Conservation (phyloP, 2,797 vertebrate genomes). For the Bradypus variegatus region DNA sequence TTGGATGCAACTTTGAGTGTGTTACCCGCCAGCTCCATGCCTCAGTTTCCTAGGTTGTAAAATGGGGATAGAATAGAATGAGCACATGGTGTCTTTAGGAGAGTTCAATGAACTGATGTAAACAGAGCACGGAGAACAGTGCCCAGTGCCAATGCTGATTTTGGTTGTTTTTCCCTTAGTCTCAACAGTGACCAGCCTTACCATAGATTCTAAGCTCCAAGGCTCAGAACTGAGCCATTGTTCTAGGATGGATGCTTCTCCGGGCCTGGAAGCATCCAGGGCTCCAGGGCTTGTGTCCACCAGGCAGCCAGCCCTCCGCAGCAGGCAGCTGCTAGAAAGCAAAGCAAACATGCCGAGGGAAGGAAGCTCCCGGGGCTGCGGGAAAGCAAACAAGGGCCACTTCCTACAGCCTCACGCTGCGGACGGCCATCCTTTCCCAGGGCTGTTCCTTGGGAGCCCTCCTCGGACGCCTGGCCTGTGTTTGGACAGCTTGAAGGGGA, state of each 20-base stretch:
- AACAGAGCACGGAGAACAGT: fast-evolving
- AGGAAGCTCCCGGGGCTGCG: constrained; percentile 79
- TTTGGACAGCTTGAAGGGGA: constrained; percentile 89
- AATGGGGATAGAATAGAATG: background rate
- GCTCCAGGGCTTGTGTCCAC: background rate
- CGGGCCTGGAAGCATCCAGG: background rate
- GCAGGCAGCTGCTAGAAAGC: constrained; percentile 76
- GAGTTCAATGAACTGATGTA: background rate
- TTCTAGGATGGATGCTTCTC: background rate
- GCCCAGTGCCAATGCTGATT: fast-evolving
- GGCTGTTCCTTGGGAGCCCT: constrained; percentile 81
- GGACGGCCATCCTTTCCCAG: constrained; percentile 82
- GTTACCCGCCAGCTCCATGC: background rate
- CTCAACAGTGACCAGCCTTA: fast-evolving
- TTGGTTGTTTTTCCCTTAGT: background rate
- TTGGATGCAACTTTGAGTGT: background rate
- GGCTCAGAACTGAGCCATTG: background rate
- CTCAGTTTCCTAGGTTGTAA: background rate
- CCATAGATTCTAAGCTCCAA: background rate
- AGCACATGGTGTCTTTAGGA: background rate
- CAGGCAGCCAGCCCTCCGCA: constrained; percentile 64
- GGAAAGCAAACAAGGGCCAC: constrained; percentile 81
- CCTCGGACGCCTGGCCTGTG: constrained; percentile 77
- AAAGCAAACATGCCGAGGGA: constrained; percentile 77
- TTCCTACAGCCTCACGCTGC: constrained; percentile 72